Evolutionary conservation across 2,113 vertebrate genomes (phyloP).

Genomic region (Pimephales promelas): DNA sequence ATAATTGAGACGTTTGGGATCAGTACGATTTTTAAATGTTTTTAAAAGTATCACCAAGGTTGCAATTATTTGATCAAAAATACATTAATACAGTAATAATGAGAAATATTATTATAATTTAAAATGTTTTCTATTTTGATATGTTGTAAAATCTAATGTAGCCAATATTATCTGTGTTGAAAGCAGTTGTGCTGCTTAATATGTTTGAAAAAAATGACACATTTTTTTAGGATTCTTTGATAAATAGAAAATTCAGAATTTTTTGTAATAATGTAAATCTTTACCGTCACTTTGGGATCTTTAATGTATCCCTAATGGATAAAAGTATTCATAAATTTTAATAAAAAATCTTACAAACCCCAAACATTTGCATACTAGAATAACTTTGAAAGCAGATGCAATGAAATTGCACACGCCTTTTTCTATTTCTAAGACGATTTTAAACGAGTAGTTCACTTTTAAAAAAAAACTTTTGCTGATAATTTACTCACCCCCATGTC

Average conservation of each 20-base stretch:
- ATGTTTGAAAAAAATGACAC: not conserved
- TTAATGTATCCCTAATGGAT: not conserved
- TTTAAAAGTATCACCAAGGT: not conserved
- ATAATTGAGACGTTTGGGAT: not conserved
- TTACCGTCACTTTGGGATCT: not conserved
- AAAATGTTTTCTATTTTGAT: not conserved
- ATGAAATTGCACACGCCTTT: not conserved
- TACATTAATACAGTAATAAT: not conserved
- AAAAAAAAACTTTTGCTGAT: no score
- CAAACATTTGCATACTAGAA: not conserved
- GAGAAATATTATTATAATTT: not conserved
- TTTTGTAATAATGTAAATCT: not conserved
- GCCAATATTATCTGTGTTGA: not conserved
- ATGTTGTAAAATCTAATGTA: not conserved
- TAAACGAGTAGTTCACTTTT: no score
- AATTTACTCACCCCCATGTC: no score
- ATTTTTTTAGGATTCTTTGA: not conserved
- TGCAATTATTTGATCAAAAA: not conserved
- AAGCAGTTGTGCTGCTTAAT: not conserved
- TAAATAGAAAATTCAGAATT: not conserved
- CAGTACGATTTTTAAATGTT: not conserved
- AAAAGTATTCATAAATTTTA: no score
- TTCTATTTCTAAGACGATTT: no score
- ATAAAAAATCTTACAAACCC: not conserved
- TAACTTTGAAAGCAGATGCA: not conserved